Percentiles rank a stretch among this genome's conserved stretches.
Evolutionary conservation across 1,140 invertebrate genomes (phyloP).

Genomic region (Drosophila lini): DNA sequence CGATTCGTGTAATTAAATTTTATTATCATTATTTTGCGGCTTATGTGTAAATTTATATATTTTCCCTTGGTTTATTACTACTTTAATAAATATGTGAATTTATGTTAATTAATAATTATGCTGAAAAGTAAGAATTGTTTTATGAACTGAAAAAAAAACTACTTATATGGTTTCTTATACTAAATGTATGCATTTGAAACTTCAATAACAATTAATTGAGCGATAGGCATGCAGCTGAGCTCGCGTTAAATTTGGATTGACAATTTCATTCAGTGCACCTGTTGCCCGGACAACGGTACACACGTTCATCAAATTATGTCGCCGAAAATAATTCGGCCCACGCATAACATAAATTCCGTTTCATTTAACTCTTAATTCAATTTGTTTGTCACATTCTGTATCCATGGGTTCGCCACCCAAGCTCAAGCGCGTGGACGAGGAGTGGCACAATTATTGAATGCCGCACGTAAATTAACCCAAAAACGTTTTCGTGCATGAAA

Average conservation of each 20-base stretch:
- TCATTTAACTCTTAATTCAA: conserved; percentile 72
- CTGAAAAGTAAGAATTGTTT: too few species aligned
- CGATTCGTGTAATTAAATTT: conserved; percentile 5
- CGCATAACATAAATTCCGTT: conserved; percentile 65
- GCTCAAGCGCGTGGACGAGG: too few species aligned
- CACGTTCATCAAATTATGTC: conserved; percentile 16
- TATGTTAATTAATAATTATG: too few species aligned
- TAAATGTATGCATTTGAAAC: background rate
- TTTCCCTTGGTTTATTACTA: background rate
- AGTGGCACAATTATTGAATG: conserved; percentile 35
- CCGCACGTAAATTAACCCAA: conserved; percentile 71
- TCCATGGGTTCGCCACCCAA: background rate
- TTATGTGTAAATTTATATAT: background rate
- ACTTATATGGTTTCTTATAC: too few species aligned
- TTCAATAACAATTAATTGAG: background rate
- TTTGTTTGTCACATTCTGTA: conserved; percentile 43
- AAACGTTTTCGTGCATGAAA: conserved; percentile 77
- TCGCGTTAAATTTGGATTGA: background rate
- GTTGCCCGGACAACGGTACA: conserved; percentile 45
- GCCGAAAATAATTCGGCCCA: conserved; percentile 32
- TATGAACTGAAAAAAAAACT: too few species aligned
- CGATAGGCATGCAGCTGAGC: background rate
- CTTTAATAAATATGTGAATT: too few species aligned
- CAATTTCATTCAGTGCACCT: conserved; percentile 33
- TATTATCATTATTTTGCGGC: background rate